Base-by-base conservation (phyloP, 2,888 invertebrate species). In the Ennomos erosarius region DNA sequence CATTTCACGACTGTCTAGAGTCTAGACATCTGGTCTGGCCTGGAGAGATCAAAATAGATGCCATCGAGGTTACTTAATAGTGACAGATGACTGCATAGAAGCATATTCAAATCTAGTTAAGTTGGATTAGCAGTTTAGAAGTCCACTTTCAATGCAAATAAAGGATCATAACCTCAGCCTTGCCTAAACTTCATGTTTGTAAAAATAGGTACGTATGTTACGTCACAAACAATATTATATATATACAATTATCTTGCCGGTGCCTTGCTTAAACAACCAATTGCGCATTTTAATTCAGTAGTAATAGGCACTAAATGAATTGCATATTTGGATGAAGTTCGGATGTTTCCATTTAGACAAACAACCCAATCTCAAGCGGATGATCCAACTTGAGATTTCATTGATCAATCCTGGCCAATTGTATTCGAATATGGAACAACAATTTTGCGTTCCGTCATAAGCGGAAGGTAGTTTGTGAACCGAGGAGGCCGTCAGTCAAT, bases 401-500 rank as follows among this genome's bases (percentile, higher is more conserved):
- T 65, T 57, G 58, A 50, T 65, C 35, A 26, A 26, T 26, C 26
- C 26, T 26, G 26, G 26, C 59, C 39, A 65, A 67, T 70, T 71
- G 70, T 67, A 74, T 74, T 76, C 65, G 63, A 74, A 75, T 76
- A 77, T 76, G 73, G 73, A 78, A 70, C 77, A 78, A 70, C 77
- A 79, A 79, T 81, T 85, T 79, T 71, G 81, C 80, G 78, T 82
- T 82, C 79, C 81, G 69, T 65, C 65, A 74, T 69, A 70, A 75
- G 71, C 74, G 84, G 82, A 83, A 84, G 77, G 71, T 82, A 87
- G 87, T 87, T 86, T 82, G 75, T 74, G 66, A 70, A 67, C 69
- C 72, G 76, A 69, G 68, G 68, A 71, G 70, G 71, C 69, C 73
- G 75, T 81, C 78, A 77, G 70, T 80, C 79, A 78, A 80, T 82